Evolutionary conservation across 2,113 vertebrate genomes (phyloP), one percentile per base, ranked within the genome.

Genomic region (Cinclus mexicanus): DNA sequence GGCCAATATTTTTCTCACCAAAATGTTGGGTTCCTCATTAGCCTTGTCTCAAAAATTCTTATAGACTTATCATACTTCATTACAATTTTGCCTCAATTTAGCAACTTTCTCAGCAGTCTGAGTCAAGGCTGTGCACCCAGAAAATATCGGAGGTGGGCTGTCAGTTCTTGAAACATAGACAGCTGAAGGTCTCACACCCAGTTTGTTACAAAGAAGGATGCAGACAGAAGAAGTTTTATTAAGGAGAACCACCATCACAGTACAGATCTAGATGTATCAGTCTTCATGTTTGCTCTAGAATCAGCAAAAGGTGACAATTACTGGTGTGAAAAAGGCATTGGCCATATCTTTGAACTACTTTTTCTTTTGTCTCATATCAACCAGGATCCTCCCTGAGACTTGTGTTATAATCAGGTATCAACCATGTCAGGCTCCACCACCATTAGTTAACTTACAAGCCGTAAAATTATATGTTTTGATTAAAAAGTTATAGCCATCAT

Each of bases 391-490:
- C 35, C 47, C 50, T 75, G 44, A 77, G 50, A 79, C 50, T 39
- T 78, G 26, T 59, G 31, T 74, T 82, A 46, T 78, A 41, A 74
- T 70, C 2, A 57, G 41, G 14, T 64, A 64, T 63, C 89, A 92
- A 91, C 14, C 9, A 77, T 31, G n/a, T 88, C 44, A 55, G 49
- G 26, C 29, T 92, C 57, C 85, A 90, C 64, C 76, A 71, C 11
- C 61, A 88, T 92, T 80, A 90, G 77, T 81, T 96, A 95, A 94
- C 41, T 89, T 74, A 50, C 70, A 95, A 92, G 20, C 67, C 76
- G 95, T 95, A 94, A 96, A 92, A 95, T 90, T 91, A 63, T 91
- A 86, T 81, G 63, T 83, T 96, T 95, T 87, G 84, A 93, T 95
- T 96, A 90, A 94, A 92, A 96, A 87, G 49, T 94, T 74, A 94